Evolutionary conservation across 1,140 invertebrate species (phyloP).

Genomic region (Pararge aegeria): DNA sequence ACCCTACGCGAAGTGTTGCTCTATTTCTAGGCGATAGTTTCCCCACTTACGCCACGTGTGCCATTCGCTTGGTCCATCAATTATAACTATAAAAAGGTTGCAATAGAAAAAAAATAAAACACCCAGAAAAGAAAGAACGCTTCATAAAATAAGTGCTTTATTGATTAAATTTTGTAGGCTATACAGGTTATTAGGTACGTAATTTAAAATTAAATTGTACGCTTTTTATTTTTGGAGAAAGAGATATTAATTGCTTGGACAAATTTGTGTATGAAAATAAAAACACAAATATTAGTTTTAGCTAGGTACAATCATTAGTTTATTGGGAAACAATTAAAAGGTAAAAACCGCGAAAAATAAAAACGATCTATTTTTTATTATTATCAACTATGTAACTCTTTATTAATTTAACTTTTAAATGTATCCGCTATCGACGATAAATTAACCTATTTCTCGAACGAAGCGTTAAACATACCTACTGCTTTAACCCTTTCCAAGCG

Average conservation of each 20-base stretch:
- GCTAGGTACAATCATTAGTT: too few relatives aligned
- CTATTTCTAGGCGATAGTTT: too few relatives aligned
- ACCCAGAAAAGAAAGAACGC: constrained; percentile 43
- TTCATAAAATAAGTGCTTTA: constrained; percentile 78
- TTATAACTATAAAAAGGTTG: too few relatives aligned
- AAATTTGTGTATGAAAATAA: constrained; percentile 21
- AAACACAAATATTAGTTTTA: constrained; percentile 22
- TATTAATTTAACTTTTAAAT: constrained; percentile 12
- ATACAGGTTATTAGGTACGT: constrained; percentile 49
- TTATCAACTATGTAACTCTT: constrained; percentile 10
- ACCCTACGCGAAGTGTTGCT: too few relatives aligned
- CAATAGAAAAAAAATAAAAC: neutral
- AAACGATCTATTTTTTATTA: constrained; percentile 1
- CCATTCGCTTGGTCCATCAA: too few relatives aligned
- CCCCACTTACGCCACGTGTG: too few relatives aligned
- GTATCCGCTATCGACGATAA: neutral
- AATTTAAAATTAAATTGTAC: constrained; percentile 63
- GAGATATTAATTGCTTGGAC: constrained; percentile 34
- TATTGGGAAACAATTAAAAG: too few relatives aligned
- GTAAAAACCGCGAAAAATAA: constrained; percentile 7
- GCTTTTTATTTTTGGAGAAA: constrained; percentile 45
- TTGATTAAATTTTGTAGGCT: constrained; percentile 69
- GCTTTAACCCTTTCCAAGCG: neutral
- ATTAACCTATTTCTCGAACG: constrained; percentile 13
- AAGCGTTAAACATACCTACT: neutral